Evolutionary conservation across 92 coral and sea anemone genomes (phyloP), one percentile per base, ranked within the genome.

Genomic region (Isaurus tuberculatus): DNA sequence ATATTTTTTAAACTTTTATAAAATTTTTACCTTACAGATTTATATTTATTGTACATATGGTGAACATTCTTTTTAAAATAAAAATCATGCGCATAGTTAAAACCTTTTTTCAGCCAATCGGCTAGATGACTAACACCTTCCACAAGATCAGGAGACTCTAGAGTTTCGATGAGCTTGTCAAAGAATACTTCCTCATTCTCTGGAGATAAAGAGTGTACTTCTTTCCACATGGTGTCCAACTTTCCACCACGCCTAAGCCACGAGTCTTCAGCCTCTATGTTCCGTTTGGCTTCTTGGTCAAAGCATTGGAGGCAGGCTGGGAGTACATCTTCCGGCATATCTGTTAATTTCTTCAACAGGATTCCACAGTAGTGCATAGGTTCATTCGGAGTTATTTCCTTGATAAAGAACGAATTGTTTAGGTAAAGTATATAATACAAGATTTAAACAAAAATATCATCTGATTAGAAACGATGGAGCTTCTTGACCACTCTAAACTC

Each of bases 331-430:
- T 73, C 65, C 1, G 79, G 79, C 65, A 49, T 73, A 73, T 73
- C 79, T 19, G 79, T 15, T 16, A 73, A 15, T 2, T 49, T 28
- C 3, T 73, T 14, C 43, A 73, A 32, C 0, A 46, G 40, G 65
- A 73, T 73, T 48, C 79, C 79, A 71, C 77, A 71, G 34, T 71
- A 71, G 34, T 71, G 77, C 23, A 33, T 25, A 0, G 77, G 77
- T 10, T 43, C 42, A 7, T 32, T 17, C 30, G 8, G 13, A 15
- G 42, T 23, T 4, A 31, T 29, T 66, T 28, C 34, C 68, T 61
- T 61, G 25, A 61, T 7, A 7, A 32, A 31, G 2, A 66, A 33
- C 5, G 5, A 29, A 28, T 2, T 11, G 2, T 28, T 65, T 13
- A 5, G 10, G 65, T 57, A 14, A 57, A n/a, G 65, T 23, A 20